phyloP scores from a whole-genome alignment of 2,888 invertebrate species.

The Hirtodrosophila trivittata region DNA sequence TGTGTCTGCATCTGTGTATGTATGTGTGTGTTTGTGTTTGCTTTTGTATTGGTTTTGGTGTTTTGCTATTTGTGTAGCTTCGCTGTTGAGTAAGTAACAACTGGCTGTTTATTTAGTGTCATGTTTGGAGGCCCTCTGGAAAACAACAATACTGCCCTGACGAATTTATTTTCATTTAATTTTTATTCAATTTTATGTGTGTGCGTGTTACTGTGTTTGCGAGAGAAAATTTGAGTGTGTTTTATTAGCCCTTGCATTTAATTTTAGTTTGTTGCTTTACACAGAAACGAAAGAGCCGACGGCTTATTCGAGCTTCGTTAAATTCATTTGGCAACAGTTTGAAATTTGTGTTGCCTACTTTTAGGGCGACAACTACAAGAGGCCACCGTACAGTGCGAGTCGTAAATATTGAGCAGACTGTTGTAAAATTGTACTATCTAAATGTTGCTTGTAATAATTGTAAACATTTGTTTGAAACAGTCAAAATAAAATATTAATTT shows the following conservation, averaged over 20 bases:
- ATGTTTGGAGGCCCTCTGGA: constrained; percentile 57
- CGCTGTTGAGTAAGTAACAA: constrained; percentile 78
- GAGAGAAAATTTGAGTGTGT: constrained; percentile 8
- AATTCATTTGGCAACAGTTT: constrained; percentile 27
- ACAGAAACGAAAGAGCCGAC: constrained; percentile 13
- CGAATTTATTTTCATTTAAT: constrained; percentile 66
- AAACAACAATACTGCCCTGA: constrained; percentile 23
- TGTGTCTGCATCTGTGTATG: constrained; percentile 13
- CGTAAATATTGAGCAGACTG: constrained; percentile 34
- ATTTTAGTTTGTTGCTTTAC: constrained; percentile 55
- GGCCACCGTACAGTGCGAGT: constrained; percentile 29
- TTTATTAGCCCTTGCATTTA: constrained; percentile 64
- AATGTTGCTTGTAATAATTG: no score
- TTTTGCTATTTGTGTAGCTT: constrained; percentile 70
- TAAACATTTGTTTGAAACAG: no score
- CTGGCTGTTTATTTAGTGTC: constrained; percentile 78
- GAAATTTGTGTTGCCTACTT: constrained; percentile 62
- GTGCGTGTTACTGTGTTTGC: background rate
- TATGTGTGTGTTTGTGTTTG: constrained; percentile 33
- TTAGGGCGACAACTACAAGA: constrained; percentile 43
- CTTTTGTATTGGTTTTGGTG: constrained; percentile 65
- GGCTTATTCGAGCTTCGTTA: constrained; percentile 34
- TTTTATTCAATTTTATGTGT: constrained; percentile 36
- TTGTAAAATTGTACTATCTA: no score
- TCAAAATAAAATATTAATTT: background rate